phyloP scores from a whole-genome alignment of 2,888 invertebrate species.

The Unio pictorum region DNA sequence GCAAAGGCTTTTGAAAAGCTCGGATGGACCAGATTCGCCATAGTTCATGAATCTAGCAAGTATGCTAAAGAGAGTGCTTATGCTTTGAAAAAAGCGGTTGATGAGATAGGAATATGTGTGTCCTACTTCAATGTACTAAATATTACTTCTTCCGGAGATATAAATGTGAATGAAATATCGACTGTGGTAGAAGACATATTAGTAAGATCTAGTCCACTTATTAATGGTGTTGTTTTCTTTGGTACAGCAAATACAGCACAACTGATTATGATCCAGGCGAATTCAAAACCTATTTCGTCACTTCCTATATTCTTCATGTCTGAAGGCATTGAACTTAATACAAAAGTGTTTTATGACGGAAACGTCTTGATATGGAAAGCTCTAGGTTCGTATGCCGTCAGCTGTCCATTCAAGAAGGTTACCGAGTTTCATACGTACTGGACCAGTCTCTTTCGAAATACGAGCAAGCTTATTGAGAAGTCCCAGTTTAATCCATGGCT shows the following conservation, averaged over 20 bases:
- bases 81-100: not conserved
- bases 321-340: not conserved
- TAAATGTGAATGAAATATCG: not conserved
- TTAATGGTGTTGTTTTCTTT: constrained; percentile 15
- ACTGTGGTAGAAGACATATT: not conserved
- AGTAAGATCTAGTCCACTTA: constrained; percentile 3
- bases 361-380: too few species aligned
- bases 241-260: constrained; percentile 1
- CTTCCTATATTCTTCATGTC: constrained; percentile 12
- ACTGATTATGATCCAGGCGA: constrained; percentile 1
- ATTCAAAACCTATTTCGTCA: not conserved
- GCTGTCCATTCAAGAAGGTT: too few species aligned
- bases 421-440: too few species aligned
- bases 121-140: not conserved
- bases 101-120: constrained; percentile 5
- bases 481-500: too few species aligned
- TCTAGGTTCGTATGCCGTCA: too few species aligned
- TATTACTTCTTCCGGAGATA: not conserved
- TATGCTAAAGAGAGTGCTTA: constrained; percentile 9
- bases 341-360: too few species aligned
- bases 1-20: constrained; percentile 3
- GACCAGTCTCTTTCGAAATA: too few species aligned
- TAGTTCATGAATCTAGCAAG: constrained; percentile 8
- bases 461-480: too few species aligned
- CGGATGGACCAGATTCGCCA: constrained; percentile 16